Conservation (phyloP, 2,888 invertebrate genomes). For the Chironomus riparius region DNA sequence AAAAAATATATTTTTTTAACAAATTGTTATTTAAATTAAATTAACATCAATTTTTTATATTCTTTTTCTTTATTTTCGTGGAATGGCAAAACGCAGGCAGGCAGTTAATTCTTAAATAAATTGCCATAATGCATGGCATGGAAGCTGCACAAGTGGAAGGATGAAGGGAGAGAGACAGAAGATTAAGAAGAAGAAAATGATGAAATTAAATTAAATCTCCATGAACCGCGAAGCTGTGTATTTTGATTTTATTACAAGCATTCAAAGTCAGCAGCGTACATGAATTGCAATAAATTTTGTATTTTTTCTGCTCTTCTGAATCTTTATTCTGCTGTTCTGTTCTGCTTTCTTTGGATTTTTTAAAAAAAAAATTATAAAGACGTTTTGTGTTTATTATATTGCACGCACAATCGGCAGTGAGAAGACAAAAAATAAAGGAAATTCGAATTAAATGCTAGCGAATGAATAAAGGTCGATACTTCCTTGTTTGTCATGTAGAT, state of each 20-base stretch:
- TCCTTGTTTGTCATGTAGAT: no score
- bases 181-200: background rate
- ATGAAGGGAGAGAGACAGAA: background rate
- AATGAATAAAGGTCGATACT: no score
- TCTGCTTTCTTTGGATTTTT: background rate
- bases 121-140: slow-evolving; percentile 10
- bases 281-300: background rate
- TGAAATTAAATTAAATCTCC: slow-evolving; percentile 7
- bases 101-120: slow-evolving; percentile 22
- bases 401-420: background rate
- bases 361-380: background rate
- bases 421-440: no score
- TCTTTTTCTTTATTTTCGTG: background rate
- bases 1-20: background rate
- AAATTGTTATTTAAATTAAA: slow-evolving; percentile 25
- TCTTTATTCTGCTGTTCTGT: background rate
- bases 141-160: background rate
- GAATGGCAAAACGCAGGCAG: background rate
- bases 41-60: slow-evolving; percentile 20
- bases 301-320: background rate
- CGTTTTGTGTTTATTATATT: background rate
- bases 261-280: background rate
- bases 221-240: slow-evolving; percentile 6
- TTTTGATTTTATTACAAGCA: slow-evolving; percentile 4
- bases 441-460: no score